These are phyloP conservation scores for Trinorchestia longiramus DNA, from an alignment of 1,140 invertebrate genomes.

Conservation along the genomic window DNA sequence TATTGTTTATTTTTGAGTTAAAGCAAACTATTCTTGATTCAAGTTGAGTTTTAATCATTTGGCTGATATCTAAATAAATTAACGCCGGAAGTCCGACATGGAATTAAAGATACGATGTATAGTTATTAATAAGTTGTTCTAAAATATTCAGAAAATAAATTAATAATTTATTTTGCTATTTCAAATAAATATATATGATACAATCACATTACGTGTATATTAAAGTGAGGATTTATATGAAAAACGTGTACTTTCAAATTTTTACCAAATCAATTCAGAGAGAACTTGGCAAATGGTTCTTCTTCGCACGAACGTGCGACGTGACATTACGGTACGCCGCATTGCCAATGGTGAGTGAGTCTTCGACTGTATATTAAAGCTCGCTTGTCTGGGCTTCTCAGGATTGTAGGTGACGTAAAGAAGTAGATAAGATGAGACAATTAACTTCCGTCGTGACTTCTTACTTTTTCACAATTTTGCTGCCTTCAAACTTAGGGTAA, in stretches of 20 bases:
- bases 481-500: not conserved
- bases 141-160: too few species aligned
- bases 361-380: not conserved
- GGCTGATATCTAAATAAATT: too few species aligned
- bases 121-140: too few species aligned
- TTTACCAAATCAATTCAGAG: not conserved
- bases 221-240: not conserved
- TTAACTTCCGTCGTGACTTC: not conserved
- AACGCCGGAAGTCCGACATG: too few species aligned
- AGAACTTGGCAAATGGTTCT: not conserved
- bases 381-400: not conserved
- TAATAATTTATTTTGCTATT: too few species aligned
- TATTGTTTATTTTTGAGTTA: too few species aligned
- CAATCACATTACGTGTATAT: not conserved
- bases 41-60: too few species aligned
- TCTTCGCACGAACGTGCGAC: not conserved
- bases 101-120: too few species aligned
- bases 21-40: too few species aligned
- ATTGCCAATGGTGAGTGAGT: not conserved
- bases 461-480: not conserved
- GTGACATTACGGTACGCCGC: not conserved
- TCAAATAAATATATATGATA: not conserved
- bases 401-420: not conserved
- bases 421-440: not conserved
- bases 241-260: not conserved